Percentiles rank a stretch among this genome's conserved stretches.
Conservation (phyloP, 2,113 vertebrate genomes). For the Xenus cinereus region DNA sequence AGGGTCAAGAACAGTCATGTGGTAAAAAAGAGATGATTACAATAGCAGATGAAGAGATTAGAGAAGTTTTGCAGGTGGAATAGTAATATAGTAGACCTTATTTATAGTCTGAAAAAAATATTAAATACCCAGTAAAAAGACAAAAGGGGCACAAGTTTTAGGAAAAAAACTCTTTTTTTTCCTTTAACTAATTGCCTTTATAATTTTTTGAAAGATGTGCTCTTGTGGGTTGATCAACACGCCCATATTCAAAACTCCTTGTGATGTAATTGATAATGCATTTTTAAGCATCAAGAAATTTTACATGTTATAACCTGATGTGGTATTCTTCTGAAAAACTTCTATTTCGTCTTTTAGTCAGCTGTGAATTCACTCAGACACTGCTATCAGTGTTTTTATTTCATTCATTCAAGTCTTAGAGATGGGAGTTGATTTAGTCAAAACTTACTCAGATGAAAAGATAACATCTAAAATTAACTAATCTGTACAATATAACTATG, state of each 20-base stretch:
- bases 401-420: neutral
- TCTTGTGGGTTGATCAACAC: neutral
- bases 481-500: neutral
- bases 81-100: neutral
- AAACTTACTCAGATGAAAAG: neutral
- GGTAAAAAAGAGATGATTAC: neutral
- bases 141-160: neutral
- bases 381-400: neutral
- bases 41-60: neutral
- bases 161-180: neutral
- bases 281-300: neutral
- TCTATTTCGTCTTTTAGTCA: neutral
- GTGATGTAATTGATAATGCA: neutral
- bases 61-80: neutral
- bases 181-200: neutral
- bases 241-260: neutral
- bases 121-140: neutral
- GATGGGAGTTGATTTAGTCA: neutral
- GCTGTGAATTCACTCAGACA: neutral
- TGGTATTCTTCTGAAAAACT: neutral
- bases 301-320: neutral
- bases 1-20: neutral
- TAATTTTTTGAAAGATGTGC: neutral
- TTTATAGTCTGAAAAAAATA: neutral
- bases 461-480: neutral